These are phyloP conservation scores for Mesorhabditis belari DNA, from an alignment of 2,888 invertebrate genomes.

Conservation along the genomic window DNA sequence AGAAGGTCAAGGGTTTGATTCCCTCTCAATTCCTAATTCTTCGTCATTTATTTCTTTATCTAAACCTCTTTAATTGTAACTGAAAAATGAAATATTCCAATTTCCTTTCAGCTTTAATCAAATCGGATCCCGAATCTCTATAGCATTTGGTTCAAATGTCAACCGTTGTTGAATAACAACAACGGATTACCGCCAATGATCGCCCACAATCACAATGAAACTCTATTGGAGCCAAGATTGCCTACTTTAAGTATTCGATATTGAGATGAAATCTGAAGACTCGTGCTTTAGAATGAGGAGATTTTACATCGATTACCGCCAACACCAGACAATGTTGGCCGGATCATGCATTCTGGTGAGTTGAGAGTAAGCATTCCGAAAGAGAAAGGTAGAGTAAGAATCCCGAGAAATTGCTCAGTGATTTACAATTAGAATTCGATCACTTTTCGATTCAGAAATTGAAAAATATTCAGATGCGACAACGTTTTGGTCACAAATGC, in stretches of 20 bases:
- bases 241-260: background rate
- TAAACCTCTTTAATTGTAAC: too few relatives aligned
- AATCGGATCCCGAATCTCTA: constrained; percentile 5
- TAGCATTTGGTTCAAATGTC: constrained; percentile 23
- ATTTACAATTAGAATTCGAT: too few relatives aligned
- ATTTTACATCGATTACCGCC: background rate
- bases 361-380: too few relatives aligned
- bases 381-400: too few relatives aligned
- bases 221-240: background rate
- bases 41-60: too few relatives aligned
- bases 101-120: too few relatives aligned
- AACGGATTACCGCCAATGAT: background rate
- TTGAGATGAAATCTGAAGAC: too few relatives aligned
- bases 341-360: background rate
- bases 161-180: constrained; percentile 23
- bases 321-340: background rate
- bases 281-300: background rate
- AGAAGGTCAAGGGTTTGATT: too few relatives aligned
- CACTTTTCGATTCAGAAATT: too few relatives aligned
- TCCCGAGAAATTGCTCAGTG: too few relatives aligned
- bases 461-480: constrained; percentile 27
- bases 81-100: too few relatives aligned
- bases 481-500: constrained; percentile 40
- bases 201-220: background rate
- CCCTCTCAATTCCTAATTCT: too few relatives aligned